These are phyloP conservation scores for Oscheius sp. DNA, from an alignment of 2,888 invertebrate species.

Conservation along the genomic window DNA sequence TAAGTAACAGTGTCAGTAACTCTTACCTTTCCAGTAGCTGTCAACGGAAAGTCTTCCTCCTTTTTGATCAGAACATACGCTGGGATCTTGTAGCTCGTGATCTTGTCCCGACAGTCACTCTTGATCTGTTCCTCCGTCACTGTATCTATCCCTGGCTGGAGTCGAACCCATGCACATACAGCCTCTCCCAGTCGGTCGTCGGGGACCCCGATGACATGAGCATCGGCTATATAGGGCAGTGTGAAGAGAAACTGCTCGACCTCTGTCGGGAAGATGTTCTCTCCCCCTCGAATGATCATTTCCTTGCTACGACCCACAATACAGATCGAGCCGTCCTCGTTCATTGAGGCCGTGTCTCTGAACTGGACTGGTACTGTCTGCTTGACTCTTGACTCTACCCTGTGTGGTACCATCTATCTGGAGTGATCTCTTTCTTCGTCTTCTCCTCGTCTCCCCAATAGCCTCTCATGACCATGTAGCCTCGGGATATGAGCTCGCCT, in stretches of 20 bases:
- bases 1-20: too few relatives aligned
- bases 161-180: constrained; percentile 77
- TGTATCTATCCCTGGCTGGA: constrained; percentile 77
- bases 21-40: constrained; percentile 82
- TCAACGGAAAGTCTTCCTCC: constrained; percentile 80
- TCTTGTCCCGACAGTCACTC: constrained; percentile 76
- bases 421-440: constrained; percentile 80
- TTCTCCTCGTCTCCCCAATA: constrained; percentile 85
- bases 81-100: constrained; percentile 85
- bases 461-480: constrained; percentile 82
- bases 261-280: constrained; percentile 77
- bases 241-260: constrained; percentile 76
- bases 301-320: constrained; percentile 77
- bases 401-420: constrained; percentile 84
- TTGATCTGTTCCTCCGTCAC: constrained; percentile 78
- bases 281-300: constrained; percentile 76
- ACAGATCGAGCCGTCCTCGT: constrained; percentile 75
- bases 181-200: constrained; percentile 77
- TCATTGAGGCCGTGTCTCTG: constrained; percentile 74
- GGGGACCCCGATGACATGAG: constrained; percentile 76
- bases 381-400: constrained; percentile 77
- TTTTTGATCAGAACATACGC: constrained; percentile 79
- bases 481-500: constrained; percentile 83
- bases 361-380: constrained; percentile 43
- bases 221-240: constrained; percentile 75